These are phyloP conservation scores for Gallinago stenura DNA, from an alignment of 2,797 vertebrate genomes.

Conservation along the genomic window DNA sequence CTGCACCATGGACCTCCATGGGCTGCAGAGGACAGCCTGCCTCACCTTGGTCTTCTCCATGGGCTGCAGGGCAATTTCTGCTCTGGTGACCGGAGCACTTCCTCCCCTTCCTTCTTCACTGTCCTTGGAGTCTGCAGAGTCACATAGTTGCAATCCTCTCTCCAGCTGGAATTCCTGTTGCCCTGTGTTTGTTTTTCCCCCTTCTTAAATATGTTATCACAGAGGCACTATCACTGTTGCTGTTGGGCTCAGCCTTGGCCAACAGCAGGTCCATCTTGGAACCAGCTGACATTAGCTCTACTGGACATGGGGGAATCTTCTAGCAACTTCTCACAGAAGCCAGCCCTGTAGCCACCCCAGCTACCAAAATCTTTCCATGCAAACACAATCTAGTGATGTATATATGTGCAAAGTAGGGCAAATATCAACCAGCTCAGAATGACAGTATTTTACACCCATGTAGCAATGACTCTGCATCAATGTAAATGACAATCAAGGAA, in stretches of 20 bases:
- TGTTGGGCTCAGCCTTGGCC: not conserved
- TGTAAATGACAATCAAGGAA: constrained; percentile 14
- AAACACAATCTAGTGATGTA: not conserved
- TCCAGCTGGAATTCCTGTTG: not conserved
- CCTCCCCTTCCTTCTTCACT: not conserved
- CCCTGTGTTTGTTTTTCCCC: not conserved
- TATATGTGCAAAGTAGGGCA: not conserved
- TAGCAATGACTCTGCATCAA: not conserved
- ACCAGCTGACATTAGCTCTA: not conserved
- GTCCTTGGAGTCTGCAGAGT: not conserved
- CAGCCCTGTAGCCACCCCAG: not conserved
- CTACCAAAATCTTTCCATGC: not conserved
- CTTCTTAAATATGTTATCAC: not conserved
- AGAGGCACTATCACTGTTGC: not conserved
- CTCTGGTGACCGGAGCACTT: not conserved
- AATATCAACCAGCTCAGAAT: not conserved
- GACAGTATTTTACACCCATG: not conserved
- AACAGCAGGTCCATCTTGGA: not conserved
- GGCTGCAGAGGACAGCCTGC: not conserved
- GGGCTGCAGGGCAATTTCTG: not conserved
- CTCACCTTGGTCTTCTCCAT: not conserved
- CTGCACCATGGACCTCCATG: not conserved
- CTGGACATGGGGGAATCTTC: not conserved
- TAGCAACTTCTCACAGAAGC: not conserved
- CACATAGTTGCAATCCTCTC: not conserved